Percentiles rank a stretch among this genome's conserved stretches.
phyloP scores from a whole-genome alignment of 2,888 invertebrate genomes.

The Oasisia sp. region DNA sequence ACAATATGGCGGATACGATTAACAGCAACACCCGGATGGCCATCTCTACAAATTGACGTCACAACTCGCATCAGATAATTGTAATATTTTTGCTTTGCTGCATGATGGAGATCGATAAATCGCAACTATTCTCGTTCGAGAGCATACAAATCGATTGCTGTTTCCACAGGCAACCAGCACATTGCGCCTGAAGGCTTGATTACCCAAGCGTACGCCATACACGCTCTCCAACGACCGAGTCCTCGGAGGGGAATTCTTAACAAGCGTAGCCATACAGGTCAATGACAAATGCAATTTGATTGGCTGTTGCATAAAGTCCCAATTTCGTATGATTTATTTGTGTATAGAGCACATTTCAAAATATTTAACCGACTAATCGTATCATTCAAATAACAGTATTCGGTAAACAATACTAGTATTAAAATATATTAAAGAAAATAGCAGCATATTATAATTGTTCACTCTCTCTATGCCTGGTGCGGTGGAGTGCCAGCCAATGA shows the following conservation, averaged over 20 bases:
- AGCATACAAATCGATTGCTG: conserved; percentile 26
- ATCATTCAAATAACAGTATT: background rate
- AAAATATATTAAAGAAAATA: background rate
- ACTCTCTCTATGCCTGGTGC: background rate
- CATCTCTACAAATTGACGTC: conserved; percentile 48
- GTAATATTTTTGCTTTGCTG: conserved; percentile 6
- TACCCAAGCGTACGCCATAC: conserved; percentile 21
- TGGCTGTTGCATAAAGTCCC: conserved; percentile 1
- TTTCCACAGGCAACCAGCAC: conserved; percentile 24
- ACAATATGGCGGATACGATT: conserved; percentile 51
- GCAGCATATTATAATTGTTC: background rate
- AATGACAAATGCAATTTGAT: background rate
- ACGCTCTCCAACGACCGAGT: conserved; percentile 19
- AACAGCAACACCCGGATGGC: conserved; percentile 62
- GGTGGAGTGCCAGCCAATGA: background rate
- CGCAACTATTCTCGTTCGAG: background rate
- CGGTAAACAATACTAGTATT: background rate
- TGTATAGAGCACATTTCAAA: background rate
- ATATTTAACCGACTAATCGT: background rate
- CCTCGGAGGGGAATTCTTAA: conserved; percentile 21
- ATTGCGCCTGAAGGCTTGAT: conserved; percentile 13
- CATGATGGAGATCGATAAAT: conserved; percentile 17
- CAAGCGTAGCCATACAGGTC: background rate
- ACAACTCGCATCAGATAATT: conserved; percentile 30
- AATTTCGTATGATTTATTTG: background rate